phyloP scores from a whole-genome alignment of 2,797 vertebrate genomes.

The Scyliorhinus canicula region DNA sequence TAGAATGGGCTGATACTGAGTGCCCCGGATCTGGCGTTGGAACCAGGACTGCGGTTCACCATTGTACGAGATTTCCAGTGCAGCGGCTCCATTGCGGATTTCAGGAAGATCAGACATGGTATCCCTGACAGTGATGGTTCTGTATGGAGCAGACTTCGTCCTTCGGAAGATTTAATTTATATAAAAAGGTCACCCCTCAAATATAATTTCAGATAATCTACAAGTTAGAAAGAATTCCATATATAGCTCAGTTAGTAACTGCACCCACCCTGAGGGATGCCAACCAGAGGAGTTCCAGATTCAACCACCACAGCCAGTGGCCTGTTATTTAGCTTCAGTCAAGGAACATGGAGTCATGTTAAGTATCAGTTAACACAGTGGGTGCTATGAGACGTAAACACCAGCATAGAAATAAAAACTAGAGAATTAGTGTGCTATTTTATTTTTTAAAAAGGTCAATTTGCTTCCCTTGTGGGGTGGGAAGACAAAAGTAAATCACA shows the following conservation, averaged over 20 bases:
- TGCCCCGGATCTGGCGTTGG: constrained; percentile 88
- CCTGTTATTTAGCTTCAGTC: background rate
- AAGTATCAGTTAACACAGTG: no score
- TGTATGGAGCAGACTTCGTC: constrained; percentile 79
- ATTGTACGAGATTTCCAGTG: constrained; percentile 87
- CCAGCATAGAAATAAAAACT: background rate
- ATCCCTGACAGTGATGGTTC: constrained; percentile 91
- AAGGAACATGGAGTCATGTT: background rate
- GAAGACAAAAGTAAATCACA: background rate
- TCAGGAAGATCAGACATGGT: constrained; percentile 95
- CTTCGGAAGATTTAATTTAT: constrained; percentile 51
- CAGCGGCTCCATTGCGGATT: constrained; percentile 80
- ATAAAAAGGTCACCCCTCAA: background rate
- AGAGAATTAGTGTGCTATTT: background rate
- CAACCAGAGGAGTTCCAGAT: background rate
- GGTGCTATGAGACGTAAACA: background rate
- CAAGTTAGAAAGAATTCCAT: background rate
- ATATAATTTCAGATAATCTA: background rate
- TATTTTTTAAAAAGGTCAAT: background rate
- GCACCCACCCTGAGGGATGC: background rate
- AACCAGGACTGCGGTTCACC: constrained; percentile 99
- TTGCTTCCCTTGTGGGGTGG: background rate
- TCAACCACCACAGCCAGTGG: background rate
- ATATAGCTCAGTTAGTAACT: background rate
- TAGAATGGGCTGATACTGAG: constrained; percentile 94